Evolutionary conservation across 2,888 invertebrate species (phyloP), one percentile per base, ranked within the genome.

Genomic region (Boloria euphrosyne): DNA sequence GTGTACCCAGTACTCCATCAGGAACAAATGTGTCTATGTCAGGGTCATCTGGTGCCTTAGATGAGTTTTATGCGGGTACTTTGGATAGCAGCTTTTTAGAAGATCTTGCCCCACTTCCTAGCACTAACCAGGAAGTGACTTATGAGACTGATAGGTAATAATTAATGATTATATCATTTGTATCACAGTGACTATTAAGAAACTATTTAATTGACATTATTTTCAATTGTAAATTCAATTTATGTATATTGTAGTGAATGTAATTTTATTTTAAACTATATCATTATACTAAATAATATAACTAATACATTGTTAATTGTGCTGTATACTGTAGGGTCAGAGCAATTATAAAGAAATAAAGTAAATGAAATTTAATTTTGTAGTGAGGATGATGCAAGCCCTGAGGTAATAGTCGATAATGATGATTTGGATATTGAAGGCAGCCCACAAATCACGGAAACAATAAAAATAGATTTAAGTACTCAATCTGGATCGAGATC

Each of bases 381-480:
- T 75, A 96, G 96, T 78, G 96, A 96, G 67, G 94, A 94, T 43
- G 96, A 95, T 71, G 58, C 93, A 7, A 97, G 97, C 90, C 97
- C 97, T 27, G 89, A 96, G 78, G 97, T 98, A 0, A 96, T 96
- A 31, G 95, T 95, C 59, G 95, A 96, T 73, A 96, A 96, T 84
- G 97, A 98, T 80, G 97, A 98, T 80, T 88, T 97, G 53, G 91
- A 90, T 53, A 76, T 87, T n/a, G 90, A 90, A 13, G 73, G 77
- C n/a, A 80, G 74, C 58, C 70, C 79, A 13, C 72, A 80, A 13
- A 60, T 66, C 2, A 76, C 77, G 61, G 69, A 69, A 43, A 57
- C 71, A 16, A 43, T 68, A 50, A 59, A 52, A 14, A 75, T 74
- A 59, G 49, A 70, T 4, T 49, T 49, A 38, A 70, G 70, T 17